Conservation (phyloP, 92 coral and sea anemone genomes). For the Zoanthus sociatus region DNA sequence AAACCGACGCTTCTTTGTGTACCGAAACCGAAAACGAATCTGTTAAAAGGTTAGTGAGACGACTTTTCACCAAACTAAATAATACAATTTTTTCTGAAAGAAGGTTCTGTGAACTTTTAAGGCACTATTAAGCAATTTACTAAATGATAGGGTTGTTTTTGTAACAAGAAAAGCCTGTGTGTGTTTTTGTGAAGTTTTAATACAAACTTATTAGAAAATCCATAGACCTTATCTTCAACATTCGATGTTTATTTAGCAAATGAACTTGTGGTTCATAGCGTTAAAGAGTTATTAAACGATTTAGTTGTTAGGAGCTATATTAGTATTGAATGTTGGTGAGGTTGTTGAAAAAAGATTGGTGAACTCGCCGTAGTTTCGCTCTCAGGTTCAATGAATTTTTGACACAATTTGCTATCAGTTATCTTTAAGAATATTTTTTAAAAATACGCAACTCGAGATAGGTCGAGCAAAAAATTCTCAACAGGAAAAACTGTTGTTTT, state of each 20-base stretch:
- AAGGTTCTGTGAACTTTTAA: not conserved
- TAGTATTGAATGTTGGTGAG: not conserved
- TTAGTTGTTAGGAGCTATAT: not conserved
- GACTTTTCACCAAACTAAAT: not conserved
- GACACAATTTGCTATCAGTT: not conserved
- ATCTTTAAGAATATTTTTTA: not conserved
- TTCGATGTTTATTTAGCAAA: not conserved
- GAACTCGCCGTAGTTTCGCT: not conserved
- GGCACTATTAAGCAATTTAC: not conserved
- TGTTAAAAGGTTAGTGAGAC: conserved; percentile 15
- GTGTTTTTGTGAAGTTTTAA: not conserved
- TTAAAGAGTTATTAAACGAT: not conserved
- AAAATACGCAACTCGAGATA: not conserved
- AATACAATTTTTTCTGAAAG: not conserved
- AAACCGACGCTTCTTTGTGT: conserved; percentile 17
- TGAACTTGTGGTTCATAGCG: too few species aligned
- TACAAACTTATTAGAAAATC: not conserved
- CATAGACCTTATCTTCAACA: not conserved
- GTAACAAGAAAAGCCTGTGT: not conserved
- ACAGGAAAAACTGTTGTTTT: too few species aligned
- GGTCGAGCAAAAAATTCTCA: too few species aligned
- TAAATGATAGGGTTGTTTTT: conserved; percentile 2
- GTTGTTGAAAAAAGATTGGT: not conserved
- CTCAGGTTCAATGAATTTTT: not conserved
- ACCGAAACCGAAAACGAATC: conserved; percentile 4